Conservation (phyloP, 2,797 vertebrate species). For the Myripristis jacobus region DNA sequence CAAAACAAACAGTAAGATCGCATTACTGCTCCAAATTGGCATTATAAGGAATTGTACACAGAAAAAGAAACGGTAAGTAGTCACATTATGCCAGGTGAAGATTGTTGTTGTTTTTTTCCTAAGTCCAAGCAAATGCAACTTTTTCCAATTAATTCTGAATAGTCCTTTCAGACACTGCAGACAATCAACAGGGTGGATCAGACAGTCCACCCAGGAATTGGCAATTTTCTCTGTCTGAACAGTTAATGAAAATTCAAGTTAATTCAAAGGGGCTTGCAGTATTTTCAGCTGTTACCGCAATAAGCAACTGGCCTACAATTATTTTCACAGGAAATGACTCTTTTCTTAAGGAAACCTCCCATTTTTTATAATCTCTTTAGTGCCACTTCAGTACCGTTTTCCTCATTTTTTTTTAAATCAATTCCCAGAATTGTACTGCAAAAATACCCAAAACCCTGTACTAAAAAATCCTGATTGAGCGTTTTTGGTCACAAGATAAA, state of each 20-base stretch:
- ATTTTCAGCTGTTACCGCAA: slow-evolving; percentile 4
- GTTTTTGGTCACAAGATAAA: too few relatives aligned
- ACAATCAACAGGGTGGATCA: slow-evolving; percentile 1
- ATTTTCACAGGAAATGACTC: neutral
- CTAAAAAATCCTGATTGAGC: neutral
- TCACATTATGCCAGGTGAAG: neutral
- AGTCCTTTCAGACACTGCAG: neutral
- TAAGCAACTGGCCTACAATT: neutral
- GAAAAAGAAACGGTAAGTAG: neutral
- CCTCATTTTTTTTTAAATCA: too few relatives aligned
- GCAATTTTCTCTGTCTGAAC: slow-evolving; percentile 3
- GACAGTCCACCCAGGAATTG: neutral
- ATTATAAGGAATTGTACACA: neutral
- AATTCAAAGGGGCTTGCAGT: neutral
- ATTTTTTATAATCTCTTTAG: neutral
- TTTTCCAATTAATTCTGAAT: neutral
- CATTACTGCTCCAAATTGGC: neutral
- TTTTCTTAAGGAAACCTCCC: neutral
- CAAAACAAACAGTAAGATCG: neutral
- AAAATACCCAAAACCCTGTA: neutral
- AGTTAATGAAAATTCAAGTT: slow-evolving; percentile 8
- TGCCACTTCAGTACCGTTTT: neutral
- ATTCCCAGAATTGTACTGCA: too few relatives aligned
- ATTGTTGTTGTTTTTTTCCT: too few relatives aligned
- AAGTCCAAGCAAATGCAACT: too few relatives aligned